phyloP scores from a whole-genome alignment of 2,888 invertebrate species.

The Apodemia duryi region DNA sequence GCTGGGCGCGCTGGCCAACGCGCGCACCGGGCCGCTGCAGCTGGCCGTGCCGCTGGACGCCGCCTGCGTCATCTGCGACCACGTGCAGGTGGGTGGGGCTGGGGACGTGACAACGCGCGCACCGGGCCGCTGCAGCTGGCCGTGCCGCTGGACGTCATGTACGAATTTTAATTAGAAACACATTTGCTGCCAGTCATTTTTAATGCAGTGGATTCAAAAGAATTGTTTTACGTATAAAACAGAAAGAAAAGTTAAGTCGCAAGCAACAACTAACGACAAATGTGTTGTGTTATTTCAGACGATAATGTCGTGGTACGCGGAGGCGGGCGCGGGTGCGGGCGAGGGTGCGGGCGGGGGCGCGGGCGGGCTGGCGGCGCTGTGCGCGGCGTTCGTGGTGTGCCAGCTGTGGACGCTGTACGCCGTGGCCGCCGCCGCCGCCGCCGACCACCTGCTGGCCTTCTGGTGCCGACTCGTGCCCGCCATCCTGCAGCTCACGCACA shows the following conservation, averaged over 20 bases:
- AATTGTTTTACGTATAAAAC: too few relatives aligned
- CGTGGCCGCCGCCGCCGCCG: conserved; percentile 89
- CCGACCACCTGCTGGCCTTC: conserved; percentile 92
- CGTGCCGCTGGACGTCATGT: background rate
- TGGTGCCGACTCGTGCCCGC: conserved; percentile 99
- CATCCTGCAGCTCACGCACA: conserved; percentile 90
- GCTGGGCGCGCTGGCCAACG: conserved; percentile 95
- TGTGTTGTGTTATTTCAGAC: conserved; percentile 58
- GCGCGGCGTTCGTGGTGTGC: conserved; percentile 98
- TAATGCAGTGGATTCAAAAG: too few relatives aligned
- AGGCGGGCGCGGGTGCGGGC: conserved; percentile 92
- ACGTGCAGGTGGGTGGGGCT: conserved; percentile 84
- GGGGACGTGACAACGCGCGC: too few relatives aligned
- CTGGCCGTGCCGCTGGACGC: conserved; percentile 97
- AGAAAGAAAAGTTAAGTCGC: too few relatives aligned
- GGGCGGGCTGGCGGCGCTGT: conserved; percentile 96
- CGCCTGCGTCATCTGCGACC: conserved; percentile 97
- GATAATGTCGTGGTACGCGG: conserved; percentile 97
- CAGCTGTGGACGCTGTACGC: conserved; percentile 99
- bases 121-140: too few relatives aligned
- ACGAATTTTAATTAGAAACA: too few relatives aligned
- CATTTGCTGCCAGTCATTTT: too few relatives aligned
- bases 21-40: conserved; percentile 81
- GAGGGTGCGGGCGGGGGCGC: conserved; percentile 84
- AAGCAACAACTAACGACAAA: too few relatives aligned